Conservation (phyloP, 2,797 vertebrate genomes). For the Tragopan temminckii region DNA sequence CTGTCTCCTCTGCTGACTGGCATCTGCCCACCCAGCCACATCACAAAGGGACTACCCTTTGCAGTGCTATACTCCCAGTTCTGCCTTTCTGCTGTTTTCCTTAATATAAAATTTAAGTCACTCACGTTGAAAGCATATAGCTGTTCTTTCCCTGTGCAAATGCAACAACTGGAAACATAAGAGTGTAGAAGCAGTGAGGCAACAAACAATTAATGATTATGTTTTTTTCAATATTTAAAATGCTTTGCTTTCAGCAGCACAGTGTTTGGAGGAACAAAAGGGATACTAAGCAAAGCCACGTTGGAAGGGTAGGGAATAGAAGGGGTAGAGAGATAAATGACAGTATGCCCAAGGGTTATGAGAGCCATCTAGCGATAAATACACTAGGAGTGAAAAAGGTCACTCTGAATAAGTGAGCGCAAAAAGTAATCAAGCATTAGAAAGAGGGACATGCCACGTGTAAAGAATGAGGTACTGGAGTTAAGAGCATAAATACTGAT, state of each 20-base stretch:
- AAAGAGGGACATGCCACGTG: slow-evolving; percentile 54
- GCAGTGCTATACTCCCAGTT: neutral
- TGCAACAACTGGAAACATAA: neutral
- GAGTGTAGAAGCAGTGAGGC: neutral
- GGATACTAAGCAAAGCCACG: slow-evolving; percentile 42
- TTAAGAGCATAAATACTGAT: slow-evolving; percentile 60
- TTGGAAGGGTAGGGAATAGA: slow-evolving; percentile 40
- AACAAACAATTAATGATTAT: neutral
- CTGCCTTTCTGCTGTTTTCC: neutral
- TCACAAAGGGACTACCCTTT: neutral
- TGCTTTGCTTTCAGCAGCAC: slow-evolving; percentile 42
- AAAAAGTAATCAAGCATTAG: slow-evolving; percentile 76
- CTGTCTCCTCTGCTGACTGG: neutral
- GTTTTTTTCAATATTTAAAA: neutral
- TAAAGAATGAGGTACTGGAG: slow-evolving; percentile 55
- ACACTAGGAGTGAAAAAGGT: slow-evolving; percentile 58
- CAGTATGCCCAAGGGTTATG: slow-evolving; percentile 71
- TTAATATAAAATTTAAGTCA: neutral
- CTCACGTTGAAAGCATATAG: neutral
- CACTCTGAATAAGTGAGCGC: slow-evolving; percentile 62
- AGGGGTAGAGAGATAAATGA: slow-evolving; percentile 73
- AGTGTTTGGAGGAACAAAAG: slow-evolving; percentile 57
- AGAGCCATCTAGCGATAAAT: slow-evolving; percentile 70
- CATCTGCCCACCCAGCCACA: neutral
- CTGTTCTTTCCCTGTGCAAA: neutral